Base-by-base conservation (phyloP, 2,113 vertebrate genomes). In the Phalacrocorax brasilianus region DNA sequence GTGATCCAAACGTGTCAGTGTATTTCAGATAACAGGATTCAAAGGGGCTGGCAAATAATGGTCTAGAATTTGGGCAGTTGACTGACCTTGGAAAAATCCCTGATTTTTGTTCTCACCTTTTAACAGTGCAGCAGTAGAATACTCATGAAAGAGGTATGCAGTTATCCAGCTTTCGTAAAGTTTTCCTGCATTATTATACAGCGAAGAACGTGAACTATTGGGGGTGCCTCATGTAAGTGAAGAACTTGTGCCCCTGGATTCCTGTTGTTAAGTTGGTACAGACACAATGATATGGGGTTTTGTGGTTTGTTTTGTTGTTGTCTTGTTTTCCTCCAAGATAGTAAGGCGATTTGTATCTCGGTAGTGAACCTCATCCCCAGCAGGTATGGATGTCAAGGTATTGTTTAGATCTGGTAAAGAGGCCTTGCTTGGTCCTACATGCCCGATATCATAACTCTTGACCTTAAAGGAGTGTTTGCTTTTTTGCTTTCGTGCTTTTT, bases 1-100 rank as follows among this genome's bases (percentile, higher is more conserved):
- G 24, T 3, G 6, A n/a, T 84, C 66, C 12, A 63, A 71, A 42
- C 45, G 5, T 30, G 12, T 21, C n/a, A 24, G 20, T 0, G 0
- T 88, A 13, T 70, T 89, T 55, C 53, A 53, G 45, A 24, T 59
- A 74, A 30, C 13, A 52, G 38, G 12, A 67, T 63, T 81, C 50
- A 13, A 0, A 62, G 28, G 13, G 9, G 26, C 58, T 91, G 12
- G 19, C 74, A 23, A 73, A 4, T 73, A 67, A 42, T 0, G 1
- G 8, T 33, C 23, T 42, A n/a, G 42, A 55, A 80, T 80, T 40
- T 88, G 22, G 38, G 8, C 14, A 61, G 17, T 18, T 88, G 35
- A 33, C 9, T 62, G 22, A 50, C 33, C 24, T 88, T 10, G 79
- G 30, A 49, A 91, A 76, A 85, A 28, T 85, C 11, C 19, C 12